A percentile compares a stretch with the other conserved stretches of the same genome.
Evolutionary conservation across 2,113 vertebrate genomes (phyloP).

Genomic region (Vidua macroura): DNA sequence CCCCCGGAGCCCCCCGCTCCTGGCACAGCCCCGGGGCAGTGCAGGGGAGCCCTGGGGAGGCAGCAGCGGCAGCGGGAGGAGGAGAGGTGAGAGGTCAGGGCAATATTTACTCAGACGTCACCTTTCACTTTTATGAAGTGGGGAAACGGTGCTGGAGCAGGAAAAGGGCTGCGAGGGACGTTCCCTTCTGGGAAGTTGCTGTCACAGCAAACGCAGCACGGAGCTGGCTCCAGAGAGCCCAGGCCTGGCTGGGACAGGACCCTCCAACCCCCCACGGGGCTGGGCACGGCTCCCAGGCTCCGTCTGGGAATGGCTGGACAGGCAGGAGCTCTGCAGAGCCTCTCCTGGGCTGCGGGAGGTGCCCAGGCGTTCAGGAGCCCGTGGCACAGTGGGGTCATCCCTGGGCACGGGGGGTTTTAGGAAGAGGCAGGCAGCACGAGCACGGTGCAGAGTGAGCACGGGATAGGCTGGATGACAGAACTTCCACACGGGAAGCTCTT

Average conservation of each 20-base stretch:
- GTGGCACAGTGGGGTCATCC: accelerated
- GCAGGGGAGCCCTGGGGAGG: background rate
- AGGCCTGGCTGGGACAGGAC: background rate
- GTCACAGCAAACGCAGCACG: background rate
- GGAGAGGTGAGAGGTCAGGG: slow-evolving; percentile 69
- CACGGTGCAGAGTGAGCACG: accelerated
- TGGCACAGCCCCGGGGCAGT: accelerated
- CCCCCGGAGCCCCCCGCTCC: background rate
- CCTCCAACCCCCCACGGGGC: accelerated
- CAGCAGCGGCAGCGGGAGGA: background rate
- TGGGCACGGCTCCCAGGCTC: background rate
- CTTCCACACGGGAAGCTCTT: background rate
- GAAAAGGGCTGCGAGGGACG: slow-evolving; percentile 16
- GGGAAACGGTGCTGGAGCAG: slow-evolving; percentile 54
- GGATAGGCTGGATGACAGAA: background rate
- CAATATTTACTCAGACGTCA: slow-evolving; percentile 73
- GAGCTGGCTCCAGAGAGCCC: accelerated
- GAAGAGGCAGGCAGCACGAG: background rate
- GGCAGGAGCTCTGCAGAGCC: background rate
- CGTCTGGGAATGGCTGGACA: background rate
- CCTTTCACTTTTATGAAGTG: slow-evolving; percentile 70
- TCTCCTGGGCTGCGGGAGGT: background rate
- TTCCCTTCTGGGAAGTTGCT: background rate
- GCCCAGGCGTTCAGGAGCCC: background rate
- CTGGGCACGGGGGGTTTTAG: accelerated